A percentile compares a stretch with the other conserved stretches of the same genome.
Evolutionary conservation across 2,888 invertebrate species (phyloP).

Genomic region (Linnaemya tessellans): DNA sequence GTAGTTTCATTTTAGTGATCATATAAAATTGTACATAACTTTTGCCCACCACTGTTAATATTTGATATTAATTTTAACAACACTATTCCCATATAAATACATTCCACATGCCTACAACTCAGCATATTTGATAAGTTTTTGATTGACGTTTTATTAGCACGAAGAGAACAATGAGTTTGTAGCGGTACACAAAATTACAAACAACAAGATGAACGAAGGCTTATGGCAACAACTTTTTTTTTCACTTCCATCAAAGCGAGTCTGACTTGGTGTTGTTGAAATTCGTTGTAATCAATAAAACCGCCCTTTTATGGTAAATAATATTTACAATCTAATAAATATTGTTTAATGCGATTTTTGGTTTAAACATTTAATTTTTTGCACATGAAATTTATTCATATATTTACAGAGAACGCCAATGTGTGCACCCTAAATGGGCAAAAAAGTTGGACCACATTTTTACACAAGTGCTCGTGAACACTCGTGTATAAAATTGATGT

Average conservation of each 20-base stretch:
- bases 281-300: conserved; percentile 36
- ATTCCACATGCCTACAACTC: neutral
- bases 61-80: neutral
- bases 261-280: neutral
- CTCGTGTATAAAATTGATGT: too few relatives aligned
- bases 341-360: conserved; percentile 41
- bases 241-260: neutral
- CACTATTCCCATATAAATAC: neutral
- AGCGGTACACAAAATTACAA: neutral
- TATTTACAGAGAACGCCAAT: neutral
- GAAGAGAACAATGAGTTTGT: neutral
- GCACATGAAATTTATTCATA: neutral
- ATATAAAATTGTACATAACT: too few relatives aligned
- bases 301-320: conserved; percentile 59
- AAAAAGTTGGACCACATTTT: too few relatives aligned
- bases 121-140: conserved; percentile 19
- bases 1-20: too few relatives aligned
- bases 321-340: conserved; percentile 60
- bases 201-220: neutral
- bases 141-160: conserved; percentile 40
- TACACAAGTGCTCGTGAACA: too few relatives aligned
- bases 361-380: neutral
- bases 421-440: too few relatives aligned
- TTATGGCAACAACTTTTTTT: neutral
- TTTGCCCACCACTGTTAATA: neutral